A percentile compares a stretch with the other conserved stretches of the same genome.
These are phyloP conservation scores for Mayetiola destructor DNA, from an alignment of 2,888 invertebrate species.

Conservation along the genomic window DNA sequence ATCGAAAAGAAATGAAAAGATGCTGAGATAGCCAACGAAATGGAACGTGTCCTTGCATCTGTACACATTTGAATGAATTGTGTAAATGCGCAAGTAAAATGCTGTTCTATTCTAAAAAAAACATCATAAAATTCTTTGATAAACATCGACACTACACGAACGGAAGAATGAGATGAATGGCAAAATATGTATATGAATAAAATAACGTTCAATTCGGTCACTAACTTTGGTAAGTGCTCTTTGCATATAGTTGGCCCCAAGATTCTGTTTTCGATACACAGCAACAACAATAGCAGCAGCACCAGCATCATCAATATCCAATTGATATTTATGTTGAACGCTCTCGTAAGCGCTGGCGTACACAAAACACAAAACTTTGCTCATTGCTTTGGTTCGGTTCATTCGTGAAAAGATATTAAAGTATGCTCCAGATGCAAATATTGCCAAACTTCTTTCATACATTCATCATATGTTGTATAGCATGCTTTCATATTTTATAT, in stretches of 20 bases:
- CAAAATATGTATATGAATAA: too few relatives aligned
- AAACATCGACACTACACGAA: not conserved
- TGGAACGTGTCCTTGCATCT: too few relatives aligned
- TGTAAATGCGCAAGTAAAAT: not conserved
- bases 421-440: not conserved
- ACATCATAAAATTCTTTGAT: slow-evolving; percentile 10
- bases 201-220: slow-evolving; percentile 11
- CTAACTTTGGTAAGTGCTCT: slow-evolving; percentile 13
- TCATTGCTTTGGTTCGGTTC: not conserved
- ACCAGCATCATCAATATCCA: not conserved
- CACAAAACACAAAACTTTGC: not conserved
- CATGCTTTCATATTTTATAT: too few relatives aligned
- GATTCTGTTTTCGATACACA: slow-evolving; percentile 5
- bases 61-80: not conserved
- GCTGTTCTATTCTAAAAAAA: not conserved
- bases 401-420: not conserved
- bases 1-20: not conserved
- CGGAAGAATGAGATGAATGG: not conserved
- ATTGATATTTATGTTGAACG: not conserved
- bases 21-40: too few relatives aligned
- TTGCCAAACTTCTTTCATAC: slow-evolving; percentile 6
- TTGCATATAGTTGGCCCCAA: not conserved
- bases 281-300: not conserved
- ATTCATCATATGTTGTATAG: not conserved
- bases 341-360: not conserved